Base-by-base conservation (phyloP, 2,113 vertebrate species). In the Scortum barcoo region DNA sequence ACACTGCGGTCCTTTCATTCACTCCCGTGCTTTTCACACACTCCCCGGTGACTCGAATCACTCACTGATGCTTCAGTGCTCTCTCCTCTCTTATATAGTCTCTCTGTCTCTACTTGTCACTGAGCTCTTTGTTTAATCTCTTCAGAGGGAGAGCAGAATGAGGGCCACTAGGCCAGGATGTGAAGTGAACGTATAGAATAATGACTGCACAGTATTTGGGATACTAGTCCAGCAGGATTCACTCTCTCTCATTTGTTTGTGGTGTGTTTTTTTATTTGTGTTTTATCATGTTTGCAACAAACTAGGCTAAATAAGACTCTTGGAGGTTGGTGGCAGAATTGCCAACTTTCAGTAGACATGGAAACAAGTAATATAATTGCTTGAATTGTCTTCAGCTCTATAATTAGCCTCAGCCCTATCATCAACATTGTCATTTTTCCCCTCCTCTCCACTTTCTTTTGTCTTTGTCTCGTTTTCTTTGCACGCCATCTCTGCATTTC, bases 1-100 rank as follows among this genome's bases (percentile, higher is more conserved):
- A 81, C 81, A 76, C 75, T 85, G 84, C 67, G 80, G 61, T 72
- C 86, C 83, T 91, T 90, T 88, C 79, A 89, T 89, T 86, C 85
- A 61, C 65, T 83, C 51, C 51, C 0, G 13, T 71, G 72, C 85
- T 88, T 86, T 84, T 80, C 66, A 88, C 78, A 40, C 81, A 83
- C 85, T 91, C 85, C 76, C 57, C 61, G 11, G 80, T 80, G 88
- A 84, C 78, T 82, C 1, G 2, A 80, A 77, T 88, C 73, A 76
- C 78, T 87, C 69, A 72, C 83, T 83, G 76, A 78, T 65, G 77
- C 80, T 78, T 71, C 72, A 61, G 40, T 56, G 51, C 82, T 56
- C 62, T 33, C 72, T 58, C 72, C 33, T 38, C 66, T 79, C 42
- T 78, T 14, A 83, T 76, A 66, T 73, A 78, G 74, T 90, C 44